A percentile compares a stretch with the other conserved stretches of the same genome.
phyloP scores from a whole-genome alignment of 2,113 vertebrate genomes.

The Peromyscus maniculatus region DNA sequence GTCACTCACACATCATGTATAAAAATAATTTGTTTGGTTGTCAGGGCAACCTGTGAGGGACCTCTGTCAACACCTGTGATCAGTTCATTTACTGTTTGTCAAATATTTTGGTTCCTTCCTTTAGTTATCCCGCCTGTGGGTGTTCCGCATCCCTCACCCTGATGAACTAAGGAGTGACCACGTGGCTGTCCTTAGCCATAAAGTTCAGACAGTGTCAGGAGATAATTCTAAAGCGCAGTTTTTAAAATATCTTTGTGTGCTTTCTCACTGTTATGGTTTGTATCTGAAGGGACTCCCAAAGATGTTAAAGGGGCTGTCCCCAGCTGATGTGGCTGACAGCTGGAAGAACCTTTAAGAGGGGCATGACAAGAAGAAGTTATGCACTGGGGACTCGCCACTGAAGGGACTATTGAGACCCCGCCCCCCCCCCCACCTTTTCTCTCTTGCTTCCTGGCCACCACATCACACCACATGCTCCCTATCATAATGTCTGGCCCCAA shows the following conservation, averaged over 20 bases:
- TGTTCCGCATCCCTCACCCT: not conserved
- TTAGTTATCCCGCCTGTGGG: not conserved
- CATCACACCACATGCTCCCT: not conserved
- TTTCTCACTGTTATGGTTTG: not conserved
- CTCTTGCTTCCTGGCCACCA: not conserved
- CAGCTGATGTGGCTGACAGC: not conserved
- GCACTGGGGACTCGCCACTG: not conserved
- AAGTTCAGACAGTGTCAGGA: not conserved
- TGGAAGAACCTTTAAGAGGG: not conserved
- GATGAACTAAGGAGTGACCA: not conserved
- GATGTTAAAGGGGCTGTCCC: not conserved
- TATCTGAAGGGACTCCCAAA: not conserved
- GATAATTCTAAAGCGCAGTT: not conserved
- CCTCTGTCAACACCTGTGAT: not conserved
- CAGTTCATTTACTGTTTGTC: not conserved
- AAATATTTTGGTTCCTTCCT: conserved; percentile 11
- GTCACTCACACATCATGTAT: not conserved
- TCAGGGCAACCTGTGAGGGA: not conserved
- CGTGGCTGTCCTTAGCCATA: not conserved
- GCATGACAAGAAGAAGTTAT: not conserved
- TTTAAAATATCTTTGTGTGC: not conserved
- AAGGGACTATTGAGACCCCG: not conserved
- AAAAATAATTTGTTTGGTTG: conserved; percentile 28
- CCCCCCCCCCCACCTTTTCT: too few species aligned
- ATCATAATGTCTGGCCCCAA: not conserved